Base-by-base conservation (phyloP, 2,797 vertebrate species). In the Acanthiza pusilla region DNA sequence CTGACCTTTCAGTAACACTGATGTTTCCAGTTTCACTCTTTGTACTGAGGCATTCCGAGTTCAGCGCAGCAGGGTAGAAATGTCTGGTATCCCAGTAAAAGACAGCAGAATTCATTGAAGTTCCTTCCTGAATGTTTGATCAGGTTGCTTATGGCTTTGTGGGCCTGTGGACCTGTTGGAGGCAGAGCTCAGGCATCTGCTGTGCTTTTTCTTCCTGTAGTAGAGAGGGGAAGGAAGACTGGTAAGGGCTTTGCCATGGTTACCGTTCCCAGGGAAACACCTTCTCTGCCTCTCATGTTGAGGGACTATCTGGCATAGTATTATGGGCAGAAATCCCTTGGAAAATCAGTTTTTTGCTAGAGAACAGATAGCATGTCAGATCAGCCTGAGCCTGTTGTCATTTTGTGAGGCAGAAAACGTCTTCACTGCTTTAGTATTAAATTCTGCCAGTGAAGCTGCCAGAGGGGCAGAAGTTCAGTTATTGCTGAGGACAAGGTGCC, bases 231-330 rank as follows among this genome's bases (percentile, higher is more conserved):
- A 91, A 87, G 58, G 38, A 38, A 66, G 63, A 57, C 57, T 62
- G n/a, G 48, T 48, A 32, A 82, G 61, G 92, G 74, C 55, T 78
- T 91, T 92, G 77, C 96, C 93, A 94, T 93, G 80, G 94, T 93
- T 96, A 90, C 82, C 42, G 79, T 95, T 97, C 93, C 91, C 91
- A 94, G 92, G 93, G 94, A 93, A 96, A 96, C 91, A 58, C 67
- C 58, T 85, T 83, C 67, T 79, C 84, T 93, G 89, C 73, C 45
- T 93, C 55, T 80, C 22, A 18, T 38, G 48, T 57, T 88, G 71
- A 89, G 89, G 91, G 53, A 88, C 67, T 83, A 85, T 77, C 93
- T 90, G 77, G 51, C 53, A 30, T 14, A 47, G 38, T 60, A 40
- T 70, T 88, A 79, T 67, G 57, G 32, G 18, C 0, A 1, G 83